These are phyloP conservation scores for Plestiodon gilberti DNA, from an alignment of 2,113 vertebrate genomes.

Conservation along the genomic window DNA sequence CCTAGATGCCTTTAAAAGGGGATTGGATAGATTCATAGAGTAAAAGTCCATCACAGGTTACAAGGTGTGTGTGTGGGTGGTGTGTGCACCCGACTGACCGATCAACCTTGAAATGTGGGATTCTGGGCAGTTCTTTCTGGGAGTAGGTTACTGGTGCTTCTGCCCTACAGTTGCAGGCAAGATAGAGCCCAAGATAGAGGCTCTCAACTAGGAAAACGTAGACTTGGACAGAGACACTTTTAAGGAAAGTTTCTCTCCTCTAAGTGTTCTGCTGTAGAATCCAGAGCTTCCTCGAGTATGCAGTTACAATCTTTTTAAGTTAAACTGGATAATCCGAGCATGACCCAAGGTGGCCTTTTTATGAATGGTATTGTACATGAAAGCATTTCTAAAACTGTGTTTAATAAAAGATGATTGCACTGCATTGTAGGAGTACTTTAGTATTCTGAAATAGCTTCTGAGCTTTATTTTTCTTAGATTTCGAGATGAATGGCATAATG, in stretches of 20 bases:
- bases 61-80: too few species aligned
- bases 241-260: neutral
- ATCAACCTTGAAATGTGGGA: neutral
- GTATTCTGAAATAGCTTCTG: neutral
- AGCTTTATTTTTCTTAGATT: conserved; percentile 40
- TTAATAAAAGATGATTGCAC: neutral
- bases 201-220: neutral
- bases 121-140: neutral
- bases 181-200: neutral
- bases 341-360: neutral
- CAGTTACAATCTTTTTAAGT: neutral
- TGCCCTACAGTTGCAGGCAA: neutral
- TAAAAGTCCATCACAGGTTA: too few species aligned
- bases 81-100: too few species aligned
- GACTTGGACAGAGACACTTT: too few species aligned
- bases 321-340: neutral
- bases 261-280: neutral
- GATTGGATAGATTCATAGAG: too few species aligned
- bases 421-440: neutral
- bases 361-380: neutral
- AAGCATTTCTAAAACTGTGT: neutral
- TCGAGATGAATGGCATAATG: conserved; percentile 77
- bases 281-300: neutral
- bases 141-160: neutral
- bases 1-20: too few species aligned